Evolutionary conservation across 2,888 invertebrate species (phyloP), one percentile per base, ranked within the genome.

Genomic region (Aplocera efformata): DNA sequence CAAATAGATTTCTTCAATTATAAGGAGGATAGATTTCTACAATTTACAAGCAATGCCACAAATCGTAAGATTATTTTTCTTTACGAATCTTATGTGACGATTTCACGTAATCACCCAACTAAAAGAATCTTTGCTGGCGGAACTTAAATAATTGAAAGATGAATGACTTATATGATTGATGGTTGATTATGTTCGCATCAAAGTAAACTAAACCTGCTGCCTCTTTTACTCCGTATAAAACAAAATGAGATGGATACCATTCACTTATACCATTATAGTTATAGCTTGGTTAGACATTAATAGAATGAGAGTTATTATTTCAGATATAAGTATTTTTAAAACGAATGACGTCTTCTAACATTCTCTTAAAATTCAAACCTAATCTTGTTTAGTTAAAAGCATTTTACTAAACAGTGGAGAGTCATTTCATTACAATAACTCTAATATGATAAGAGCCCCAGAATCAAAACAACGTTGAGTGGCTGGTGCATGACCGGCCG

Each of bases 401-500:
- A 31, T 36, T 40, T 40, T 31, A n/a, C n/a, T 17, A 3, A 17
- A 7, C 35, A 32, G 21, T 7, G 35, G 28, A 39, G 5, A 3
- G 5, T 3, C 3, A 17, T 2, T 5, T 17, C 13, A 5, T 17
- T 17, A 17, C 13, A 17, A 32, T 36, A 29, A 40, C 35, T 32
- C 24, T 34, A 31, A 31, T 31, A 34, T 27, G 29, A 28, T n/a
- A 23, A 21, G 27, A 35, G 23, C 40, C 32, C 29, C 31, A 44
- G 29, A 28, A 38, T 38, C 33, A 29, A 31, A 31, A 36, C 35
- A 44, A 39, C 32, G 26, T 36, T 37, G 36, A 45, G 22, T 45
- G 45, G 40, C 40, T 40, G 36, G 36, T 45, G 29, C 32, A 32
- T 36, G 40, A 36, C 22, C 32, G 36, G 32, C 29, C 36, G 36